Evolutionary conservation across 2,888 invertebrate genomes (phyloP), one percentile per base, ranked within the genome.

Genomic region (Aspidiotus destructor): DNA sequence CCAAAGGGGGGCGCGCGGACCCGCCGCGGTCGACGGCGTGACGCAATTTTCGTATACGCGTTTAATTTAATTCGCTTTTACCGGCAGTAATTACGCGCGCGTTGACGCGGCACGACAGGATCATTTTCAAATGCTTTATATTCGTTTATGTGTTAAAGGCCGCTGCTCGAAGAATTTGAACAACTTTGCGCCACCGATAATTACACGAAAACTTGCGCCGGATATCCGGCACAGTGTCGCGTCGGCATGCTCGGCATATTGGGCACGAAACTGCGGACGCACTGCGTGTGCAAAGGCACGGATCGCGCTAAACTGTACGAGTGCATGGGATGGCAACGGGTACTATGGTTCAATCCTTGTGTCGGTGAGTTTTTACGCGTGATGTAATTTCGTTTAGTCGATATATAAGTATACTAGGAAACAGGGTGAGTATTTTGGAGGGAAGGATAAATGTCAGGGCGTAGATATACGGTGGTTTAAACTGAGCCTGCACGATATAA

Each of bases 111-210:
- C 28, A 28, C 28, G 28, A 28, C 28, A 28, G 28, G 28, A 28
- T 28, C 28, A 28, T 28, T 28, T 28, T 28, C 17, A 8, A 41
- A 28, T 60, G 60, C 42, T 60, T 52, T n/a, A 48, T 48, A 48
- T 48, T 48, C 63, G 28, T 53, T 74, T 75, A 0, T 28, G 28
- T 28, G 28, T 28, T 28, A 28, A 78, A 92, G 92, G 77, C 80
- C 83, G 63, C 88, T 89, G 72, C 79, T 93, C 74, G 91, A 93
- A 77, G 85, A 86, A 78, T 93, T 90, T 78, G 92, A 92, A 78
- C 92, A 92, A 77, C 89, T 89, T 74, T 94, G 93, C 78, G 91
- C 92, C 0, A 91, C 92, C 63, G 92, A 93, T 77, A 89, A 89
- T 68, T 87, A 89, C 61, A 92, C 92, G 42, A 89, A 88, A 76